Percentiles rank a stretch among this genome's conserved stretches.
These are phyloP conservation scores for Tautogolabrus adspersus DNA, from an alignment of 2,113 vertebrate species.

Conservation along the genomic window DNA sequence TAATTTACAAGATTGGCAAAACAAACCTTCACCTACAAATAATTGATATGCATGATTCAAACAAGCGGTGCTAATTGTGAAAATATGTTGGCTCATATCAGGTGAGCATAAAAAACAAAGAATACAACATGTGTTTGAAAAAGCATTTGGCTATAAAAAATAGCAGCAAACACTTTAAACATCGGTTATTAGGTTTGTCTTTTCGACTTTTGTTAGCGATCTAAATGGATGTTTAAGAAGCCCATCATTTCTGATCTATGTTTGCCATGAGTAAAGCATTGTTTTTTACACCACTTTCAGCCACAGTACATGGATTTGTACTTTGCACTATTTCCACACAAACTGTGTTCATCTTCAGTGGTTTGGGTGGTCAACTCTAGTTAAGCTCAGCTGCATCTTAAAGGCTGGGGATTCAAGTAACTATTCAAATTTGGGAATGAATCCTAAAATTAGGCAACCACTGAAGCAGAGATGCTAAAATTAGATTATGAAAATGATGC, in stretches of 20 bases:
- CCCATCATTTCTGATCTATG: background rate
- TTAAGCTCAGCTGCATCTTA: background rate
- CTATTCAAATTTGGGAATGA: conserved; percentile 9
- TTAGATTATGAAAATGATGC: conserved; percentile 49
- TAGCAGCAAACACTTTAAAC: background rate
- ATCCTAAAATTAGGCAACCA: conserved; percentile 44
- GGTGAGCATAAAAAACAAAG: background rate
- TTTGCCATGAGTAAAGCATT: background rate
- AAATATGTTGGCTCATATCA: conserved; percentile 10
- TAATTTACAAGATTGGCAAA: conserved; percentile 22
- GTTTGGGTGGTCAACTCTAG: background rate
- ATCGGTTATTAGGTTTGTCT: background rate
- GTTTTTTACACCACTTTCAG: background rate
- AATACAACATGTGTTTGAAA: background rate
- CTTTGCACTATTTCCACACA: background rate
- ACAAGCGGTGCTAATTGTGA: conserved; percentile 1
- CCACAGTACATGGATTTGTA: background rate
- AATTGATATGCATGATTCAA: background rate
- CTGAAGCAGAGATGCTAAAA: conserved; percentile 38
- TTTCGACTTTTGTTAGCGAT: conserved; percentile 10
- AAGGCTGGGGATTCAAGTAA: conserved; percentile 12
- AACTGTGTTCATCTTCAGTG: background rate
- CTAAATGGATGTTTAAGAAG: background rate
- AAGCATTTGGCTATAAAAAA: background rate
- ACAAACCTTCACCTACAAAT: conserved; percentile 8